Evolutionary conservation across 30 jellyfish, hydroid and myxozoan genomes (phyloP), one percentile per base, ranked within the genome.

Genomic region (Aurelia aurita complex sp. Pacific): DNA sequence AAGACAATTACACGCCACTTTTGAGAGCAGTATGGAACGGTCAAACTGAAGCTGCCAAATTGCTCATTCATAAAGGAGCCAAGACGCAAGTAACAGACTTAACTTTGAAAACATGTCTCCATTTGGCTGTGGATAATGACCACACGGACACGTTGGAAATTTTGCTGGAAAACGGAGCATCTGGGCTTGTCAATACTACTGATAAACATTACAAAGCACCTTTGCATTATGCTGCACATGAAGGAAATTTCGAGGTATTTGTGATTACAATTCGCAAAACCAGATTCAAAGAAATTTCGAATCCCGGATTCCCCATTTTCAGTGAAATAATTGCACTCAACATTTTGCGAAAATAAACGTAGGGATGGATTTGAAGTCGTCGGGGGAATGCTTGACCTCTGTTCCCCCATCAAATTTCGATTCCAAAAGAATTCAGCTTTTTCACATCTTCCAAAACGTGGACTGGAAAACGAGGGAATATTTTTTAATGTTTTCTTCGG

Each of bases 21-120:
- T 88, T 94, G 19, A 81, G 89, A 16, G 97, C 99, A 17, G 97
- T 91, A 17, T 89, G 96, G 96, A 94, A 89, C 42, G 99, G 99
- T n/a, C 99, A 94, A 64, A 80, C 91, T 18, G 97, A 89, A 23
- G 86, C 96, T 61, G 99, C 83, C 9, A 61, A 79, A 34, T 69
- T 61, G 67, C 89, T 94, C 61, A 50, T 86, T 32, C 75, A 85
- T 23, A 51, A 78, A 76, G 97, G 93, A 1, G 97, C 96, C 80
- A 85, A 73, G 38, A 65, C 85, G 55, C 89, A 77, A 67, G 70
- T 82, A 18, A 69, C 90, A 5, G 99, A 94, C 63, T 14, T 91
- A 59, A 36, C 82, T 36, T 43, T 89, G 90, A 94, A 94, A 64
- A 83, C 91, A 3, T 88, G 96, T 60, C 76, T 94, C 7, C 99